phyloP scores from a whole-genome alignment of 2,888 invertebrate genomes.

The Nymphalis c-album region DNA sequence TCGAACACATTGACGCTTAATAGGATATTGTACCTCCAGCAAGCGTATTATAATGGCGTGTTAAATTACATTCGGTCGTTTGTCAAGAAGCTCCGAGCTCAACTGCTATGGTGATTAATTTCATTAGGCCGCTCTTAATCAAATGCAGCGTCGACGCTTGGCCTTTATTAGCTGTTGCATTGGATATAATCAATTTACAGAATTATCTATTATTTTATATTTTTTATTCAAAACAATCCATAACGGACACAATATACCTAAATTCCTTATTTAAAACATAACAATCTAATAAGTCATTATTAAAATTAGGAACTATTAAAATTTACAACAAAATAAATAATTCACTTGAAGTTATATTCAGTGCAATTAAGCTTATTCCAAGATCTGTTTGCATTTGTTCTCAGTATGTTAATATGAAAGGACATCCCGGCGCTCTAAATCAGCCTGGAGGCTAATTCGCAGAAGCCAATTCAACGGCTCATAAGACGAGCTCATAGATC shows the following conservation, averaged over 20 bases:
- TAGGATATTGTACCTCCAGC: constrained; percentile 34
- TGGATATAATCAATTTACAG: constrained; percentile 35
- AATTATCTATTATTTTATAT: constrained; percentile 15
- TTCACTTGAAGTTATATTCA: too few species aligned
- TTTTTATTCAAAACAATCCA: not conserved
- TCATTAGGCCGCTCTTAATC: constrained; percentile 77
- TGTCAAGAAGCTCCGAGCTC: constrained; percentile 72
- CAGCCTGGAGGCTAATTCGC: constrained; percentile 46
- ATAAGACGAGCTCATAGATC: constrained; percentile 70
- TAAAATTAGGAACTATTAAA: not conserved
- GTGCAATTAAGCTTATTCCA: not conserved
- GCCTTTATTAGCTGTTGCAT: constrained; percentile 34
- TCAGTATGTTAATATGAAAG: not conserved
- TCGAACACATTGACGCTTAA: constrained; percentile 28
- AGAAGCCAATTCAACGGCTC: constrained; percentile 60
- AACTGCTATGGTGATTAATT: constrained; percentile 70
- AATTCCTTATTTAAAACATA: too few species aligned
- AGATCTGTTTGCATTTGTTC: not conserved
- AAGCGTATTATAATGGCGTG: constrained; percentile 64
- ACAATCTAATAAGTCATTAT: not conserved
- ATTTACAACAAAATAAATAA: not conserved
- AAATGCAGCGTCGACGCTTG: constrained; percentile 48
- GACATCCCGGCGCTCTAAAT: constrained; percentile 34
- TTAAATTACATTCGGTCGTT: constrained; percentile 79
- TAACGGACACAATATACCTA: not conserved